phyloP scores from a whole-genome alignment of 2,797 vertebrate species.

The Cirrhinus mrigala region DNA sequence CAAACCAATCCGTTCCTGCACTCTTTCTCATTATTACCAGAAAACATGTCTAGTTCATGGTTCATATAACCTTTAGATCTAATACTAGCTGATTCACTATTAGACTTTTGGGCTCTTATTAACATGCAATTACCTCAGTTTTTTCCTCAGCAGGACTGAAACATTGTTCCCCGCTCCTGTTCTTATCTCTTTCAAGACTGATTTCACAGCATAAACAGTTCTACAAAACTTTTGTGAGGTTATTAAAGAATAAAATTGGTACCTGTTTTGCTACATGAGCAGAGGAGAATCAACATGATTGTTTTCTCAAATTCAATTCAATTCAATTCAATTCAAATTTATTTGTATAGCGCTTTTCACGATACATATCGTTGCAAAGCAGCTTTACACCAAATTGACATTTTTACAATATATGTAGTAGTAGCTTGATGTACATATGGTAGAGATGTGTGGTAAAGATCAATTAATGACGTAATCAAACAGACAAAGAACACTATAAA shows the following conservation, averaged over 20 bases:
- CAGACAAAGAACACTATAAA: no score
- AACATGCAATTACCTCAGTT: constrained; percentile 4
- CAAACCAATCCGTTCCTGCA: not conserved
- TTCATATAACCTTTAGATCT: not conserved
- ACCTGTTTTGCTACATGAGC: not conserved
- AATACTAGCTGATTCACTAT: constrained; percentile 6
- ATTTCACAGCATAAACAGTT: constrained; percentile 18
- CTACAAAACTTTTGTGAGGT: not conserved
- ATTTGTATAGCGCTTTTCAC: no score
- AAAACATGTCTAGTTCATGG: not conserved
- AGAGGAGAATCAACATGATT: constrained; percentile 26
- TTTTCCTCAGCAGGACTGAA: not conserved
- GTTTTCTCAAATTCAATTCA: constrained; percentile 40
- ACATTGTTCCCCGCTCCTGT: not conserved
- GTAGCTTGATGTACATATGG: no score
- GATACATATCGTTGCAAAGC: no score
- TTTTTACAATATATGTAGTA: no score
- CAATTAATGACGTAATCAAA: no score
- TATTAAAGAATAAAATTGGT: not conserved
- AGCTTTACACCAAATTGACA: no score
- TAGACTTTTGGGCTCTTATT: constrained; percentile 23
- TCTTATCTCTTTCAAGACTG: not conserved
- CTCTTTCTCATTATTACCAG: not conserved
- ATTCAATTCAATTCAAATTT: constrained; percentile 36
- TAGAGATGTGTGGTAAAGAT: no score